Percentiles rank a stretch among this genome's conserved stretches.
Conservation (phyloP, 2,113 vertebrate species). For the Brienomyrus longianalis region DNA sequence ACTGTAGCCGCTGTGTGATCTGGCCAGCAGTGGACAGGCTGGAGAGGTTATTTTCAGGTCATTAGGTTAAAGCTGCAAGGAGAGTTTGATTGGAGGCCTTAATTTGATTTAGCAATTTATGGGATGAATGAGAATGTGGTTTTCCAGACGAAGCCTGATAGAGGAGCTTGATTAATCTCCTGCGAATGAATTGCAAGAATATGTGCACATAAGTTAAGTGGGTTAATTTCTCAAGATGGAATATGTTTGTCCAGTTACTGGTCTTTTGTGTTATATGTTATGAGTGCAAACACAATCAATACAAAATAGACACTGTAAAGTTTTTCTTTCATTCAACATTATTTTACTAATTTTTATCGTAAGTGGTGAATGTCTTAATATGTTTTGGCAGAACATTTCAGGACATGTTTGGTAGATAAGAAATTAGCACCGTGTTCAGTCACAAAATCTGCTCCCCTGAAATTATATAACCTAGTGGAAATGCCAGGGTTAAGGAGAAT, state of each 20-base stretch:
- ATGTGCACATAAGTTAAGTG: background rate
- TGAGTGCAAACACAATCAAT: background rate
- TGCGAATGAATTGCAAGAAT: background rate
- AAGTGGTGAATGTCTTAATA: background rate
- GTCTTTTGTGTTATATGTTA: background rate
- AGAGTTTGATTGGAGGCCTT: background rate
- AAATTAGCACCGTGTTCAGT: background rate
- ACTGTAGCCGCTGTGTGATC: background rate
- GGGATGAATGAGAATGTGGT: background rate
- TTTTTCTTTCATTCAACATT: background rate
- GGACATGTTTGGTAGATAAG: background rate
- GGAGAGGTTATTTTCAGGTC: background rate
- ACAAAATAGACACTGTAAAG: background rate
- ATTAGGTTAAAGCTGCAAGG: background rate
- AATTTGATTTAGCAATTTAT: background rate
- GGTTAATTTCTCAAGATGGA: background rate
- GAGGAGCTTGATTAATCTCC: background rate
- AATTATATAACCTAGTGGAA: background rate
- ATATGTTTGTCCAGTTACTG: background rate
- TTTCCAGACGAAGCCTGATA: background rate
- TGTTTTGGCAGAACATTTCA: background rate
- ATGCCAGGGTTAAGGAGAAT: background rate
- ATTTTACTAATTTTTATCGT: background rate
- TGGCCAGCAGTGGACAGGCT: background rate
- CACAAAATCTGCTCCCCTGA: background rate